Percentiles rank a stretch among this genome's conserved stretches.
Evolutionary conservation across 2,113 vertebrate genomes (phyloP).

Genomic region (Cynocephalus volans): DNA sequence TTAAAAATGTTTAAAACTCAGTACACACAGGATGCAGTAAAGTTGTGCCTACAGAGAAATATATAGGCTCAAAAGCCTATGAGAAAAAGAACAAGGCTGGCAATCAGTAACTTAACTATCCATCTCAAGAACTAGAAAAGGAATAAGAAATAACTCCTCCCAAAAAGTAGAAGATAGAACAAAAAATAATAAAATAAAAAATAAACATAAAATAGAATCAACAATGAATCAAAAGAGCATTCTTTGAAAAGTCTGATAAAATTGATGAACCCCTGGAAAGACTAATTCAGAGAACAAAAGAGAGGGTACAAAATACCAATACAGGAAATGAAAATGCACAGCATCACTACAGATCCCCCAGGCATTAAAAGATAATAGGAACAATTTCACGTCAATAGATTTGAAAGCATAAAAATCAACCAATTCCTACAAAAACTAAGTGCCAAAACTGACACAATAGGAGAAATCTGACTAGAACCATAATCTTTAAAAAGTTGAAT

Average conservation of each 20-base stretch:
- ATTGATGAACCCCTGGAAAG: background rate
- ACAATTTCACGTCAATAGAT: background rate
- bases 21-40: background rate
- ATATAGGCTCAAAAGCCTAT: background rate
- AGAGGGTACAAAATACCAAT: background rate
- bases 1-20: background rate
- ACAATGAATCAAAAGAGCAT: background rate
- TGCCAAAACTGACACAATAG: background rate
- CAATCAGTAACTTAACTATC: background rate
- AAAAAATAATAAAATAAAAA: constrained; percentile 41
- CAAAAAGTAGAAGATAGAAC: background rate
- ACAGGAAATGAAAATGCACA: background rate
- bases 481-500: background rate
- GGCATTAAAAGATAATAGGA: background rate
- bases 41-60: background rate
- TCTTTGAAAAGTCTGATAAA: background rate
- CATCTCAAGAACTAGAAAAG: background rate
- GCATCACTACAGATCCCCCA: background rate
- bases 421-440: background rate
- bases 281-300: background rate
- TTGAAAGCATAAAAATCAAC: background rate
- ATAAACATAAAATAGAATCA: background rate
- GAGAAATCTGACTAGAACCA: background rate
- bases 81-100: background rate
- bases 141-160: background rate